These are phyloP conservation scores for Labeo calbasu DNA, from an alignment of 2,797 vertebrate species.

Conservation along the genomic window DNA sequence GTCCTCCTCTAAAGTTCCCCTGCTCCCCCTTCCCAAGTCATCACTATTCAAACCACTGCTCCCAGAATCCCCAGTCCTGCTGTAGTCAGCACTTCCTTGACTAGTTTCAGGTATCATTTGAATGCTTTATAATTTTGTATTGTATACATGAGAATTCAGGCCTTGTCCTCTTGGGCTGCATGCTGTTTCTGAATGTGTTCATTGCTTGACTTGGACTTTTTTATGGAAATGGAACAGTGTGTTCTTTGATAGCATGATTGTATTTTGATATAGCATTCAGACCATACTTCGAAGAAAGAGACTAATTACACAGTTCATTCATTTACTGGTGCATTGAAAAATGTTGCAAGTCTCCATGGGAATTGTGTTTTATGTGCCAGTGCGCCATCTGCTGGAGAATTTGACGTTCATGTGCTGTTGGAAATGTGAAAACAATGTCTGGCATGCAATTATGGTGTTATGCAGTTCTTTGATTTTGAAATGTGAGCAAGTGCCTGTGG, in stretches of 20 bases:
- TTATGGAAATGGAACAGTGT: neutral
- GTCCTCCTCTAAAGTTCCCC: constrained; percentile 78
- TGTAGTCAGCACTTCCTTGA: constrained; percentile 83
- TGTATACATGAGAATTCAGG: constrained; percentile 3
- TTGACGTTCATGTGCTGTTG: neutral
- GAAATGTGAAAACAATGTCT: neutral
- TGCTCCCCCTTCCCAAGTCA: constrained; percentile 79
- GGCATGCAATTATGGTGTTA: neutral
- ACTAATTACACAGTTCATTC: neutral
- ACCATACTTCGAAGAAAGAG: neutral
- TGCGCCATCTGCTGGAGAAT: constrained; percentile 17
- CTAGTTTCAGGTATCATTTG: constrained; percentile 86
- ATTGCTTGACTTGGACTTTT: neutral
- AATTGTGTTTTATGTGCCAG: neutral
- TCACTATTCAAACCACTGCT: constrained; percentile 78
- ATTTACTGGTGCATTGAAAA: neutral
- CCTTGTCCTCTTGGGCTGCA: neutral
- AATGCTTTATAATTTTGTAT: constrained; percentile 33
- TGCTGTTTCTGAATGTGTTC: constrained; percentile 1
- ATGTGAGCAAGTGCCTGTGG: neutral
- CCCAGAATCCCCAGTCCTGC: constrained; percentile 83
- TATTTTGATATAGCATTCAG: neutral
- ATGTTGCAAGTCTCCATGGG: neutral
- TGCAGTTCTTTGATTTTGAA: neutral
- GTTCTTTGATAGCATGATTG: neutral